Conservation (phyloP, 2,888 invertebrate genomes). For the Endotricha flammealis region DNA sequence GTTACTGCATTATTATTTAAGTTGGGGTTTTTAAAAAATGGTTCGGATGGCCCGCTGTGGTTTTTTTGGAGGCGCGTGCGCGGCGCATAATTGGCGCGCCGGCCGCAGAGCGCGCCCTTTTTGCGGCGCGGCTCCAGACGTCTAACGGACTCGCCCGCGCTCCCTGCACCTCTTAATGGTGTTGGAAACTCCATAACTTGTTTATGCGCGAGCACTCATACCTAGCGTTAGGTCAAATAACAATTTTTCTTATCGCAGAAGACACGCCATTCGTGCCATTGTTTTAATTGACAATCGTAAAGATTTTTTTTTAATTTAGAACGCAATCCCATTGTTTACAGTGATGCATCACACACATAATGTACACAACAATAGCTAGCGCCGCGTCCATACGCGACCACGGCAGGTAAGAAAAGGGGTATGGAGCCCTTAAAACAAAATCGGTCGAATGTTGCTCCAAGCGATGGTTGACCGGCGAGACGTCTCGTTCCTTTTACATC, state of each 20-base stretch:
- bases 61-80: conserved; percentile 76
- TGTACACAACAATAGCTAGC: conserved; percentile 28
- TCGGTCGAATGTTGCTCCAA: conserved; percentile 60
- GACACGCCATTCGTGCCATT: conserved; percentile 14
- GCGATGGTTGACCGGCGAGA: conserved; percentile 49
- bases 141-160: conserved; percentile 28
- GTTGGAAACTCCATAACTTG: not conserved
- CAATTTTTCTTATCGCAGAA: conserved; percentile 9
- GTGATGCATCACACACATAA: conserved; percentile 25
- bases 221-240: conserved; percentile 6
- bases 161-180: conserved; percentile 1
- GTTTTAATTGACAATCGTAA: conserved; percentile 12
- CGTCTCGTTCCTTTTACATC: conserved; percentile 52
- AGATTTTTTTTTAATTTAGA: conserved; percentile 7
- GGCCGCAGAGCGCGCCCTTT: conserved; percentile 46
- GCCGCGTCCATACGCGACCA: conserved; percentile 37
- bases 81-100: conserved; percentile 65
- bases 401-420: conserved; percentile 68
- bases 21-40: conserved; percentile 67
- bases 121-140: conserved; percentile 30
- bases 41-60: conserved; percentile 53
- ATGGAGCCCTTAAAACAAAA: conserved; percentile 47
- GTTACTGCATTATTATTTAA: conserved; percentile 78
- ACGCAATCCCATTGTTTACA: conserved; percentile 18
- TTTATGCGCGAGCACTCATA: not conserved